Conservation (phyloP, 2,888 invertebrate genomes). For the Watsonalla cultraria region DNA sequence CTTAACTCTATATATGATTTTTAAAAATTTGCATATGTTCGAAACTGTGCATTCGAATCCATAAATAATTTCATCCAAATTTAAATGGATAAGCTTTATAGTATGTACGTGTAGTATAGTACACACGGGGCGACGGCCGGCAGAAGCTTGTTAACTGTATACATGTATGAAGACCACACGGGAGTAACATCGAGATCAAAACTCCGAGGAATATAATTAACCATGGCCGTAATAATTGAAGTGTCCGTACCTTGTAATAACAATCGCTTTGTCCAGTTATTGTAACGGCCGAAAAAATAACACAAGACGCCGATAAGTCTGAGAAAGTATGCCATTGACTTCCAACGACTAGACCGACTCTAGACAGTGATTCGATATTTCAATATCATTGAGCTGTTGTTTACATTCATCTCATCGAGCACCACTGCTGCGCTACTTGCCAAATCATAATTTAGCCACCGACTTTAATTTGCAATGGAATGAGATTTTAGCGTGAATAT, state of each 20-base stretch:
- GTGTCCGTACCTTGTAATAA: slow-evolving; percentile 47
- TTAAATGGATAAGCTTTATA: too few relatives aligned
- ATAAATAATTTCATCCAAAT: too few relatives aligned
- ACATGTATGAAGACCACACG: slow-evolving; percentile 23
- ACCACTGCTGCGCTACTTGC: slow-evolving; percentile 22
- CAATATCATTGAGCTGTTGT: slow-evolving; percentile 1
- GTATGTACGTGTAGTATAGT: too few relatives aligned
- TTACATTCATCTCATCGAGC: background rate
- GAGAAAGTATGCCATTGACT: slow-evolving; percentile 70
- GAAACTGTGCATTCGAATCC: too few relatives aligned
- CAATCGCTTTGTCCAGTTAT: slow-evolving; percentile 57
- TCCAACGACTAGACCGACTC: slow-evolving; percentile 60
- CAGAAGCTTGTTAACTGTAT: too few relatives aligned
- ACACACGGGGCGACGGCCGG: too few relatives aligned
- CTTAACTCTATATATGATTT: too few relatives aligned
- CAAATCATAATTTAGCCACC: background rate
- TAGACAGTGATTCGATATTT: slow-evolving; percentile 42
- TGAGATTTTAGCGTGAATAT: background rate
- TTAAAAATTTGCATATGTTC: too few relatives aligned
- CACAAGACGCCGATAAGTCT: slow-evolving; percentile 47
- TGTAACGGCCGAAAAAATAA: slow-evolving; percentile 53
- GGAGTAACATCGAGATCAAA: slow-evolving; percentile 28
- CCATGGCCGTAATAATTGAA: slow-evolving; percentile 50
- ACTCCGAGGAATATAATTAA: slow-evolving; percentile 41
- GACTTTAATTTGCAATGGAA: slow-evolving; percentile 5